Evolutionary conservation across 2,113 vertebrate species (phyloP).

Genomic region (Gymnorhina tibicen): DNA sequence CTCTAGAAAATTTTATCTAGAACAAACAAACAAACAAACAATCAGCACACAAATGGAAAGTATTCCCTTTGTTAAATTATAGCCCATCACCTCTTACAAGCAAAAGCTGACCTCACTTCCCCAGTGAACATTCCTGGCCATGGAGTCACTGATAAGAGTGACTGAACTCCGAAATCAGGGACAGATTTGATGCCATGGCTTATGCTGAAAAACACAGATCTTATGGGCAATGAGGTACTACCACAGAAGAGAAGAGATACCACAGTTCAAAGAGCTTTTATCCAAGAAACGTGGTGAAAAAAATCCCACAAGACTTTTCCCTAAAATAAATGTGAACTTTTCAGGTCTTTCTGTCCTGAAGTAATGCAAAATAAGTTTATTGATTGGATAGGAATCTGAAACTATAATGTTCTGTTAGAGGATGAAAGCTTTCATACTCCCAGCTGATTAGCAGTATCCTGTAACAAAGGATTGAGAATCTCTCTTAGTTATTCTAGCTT

Average conservation of each 20-base stretch:
- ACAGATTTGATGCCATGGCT: background rate
- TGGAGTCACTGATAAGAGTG: background rate
- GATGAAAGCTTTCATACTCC: background rate
- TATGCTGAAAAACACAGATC: background rate
- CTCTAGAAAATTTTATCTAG: background rate
- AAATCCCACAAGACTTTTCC: background rate
- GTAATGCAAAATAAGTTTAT: background rate
- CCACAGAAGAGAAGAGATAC: background rate
- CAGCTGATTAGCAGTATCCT: background rate
- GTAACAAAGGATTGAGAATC: background rate
- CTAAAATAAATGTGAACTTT: background rate
- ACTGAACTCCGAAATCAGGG: background rate
- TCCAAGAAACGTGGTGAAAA: background rate
- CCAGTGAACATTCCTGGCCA: background rate
- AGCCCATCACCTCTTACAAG: background rate
- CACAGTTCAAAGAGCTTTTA: background rate
- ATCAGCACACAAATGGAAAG: background rate
- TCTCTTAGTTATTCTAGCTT: background rate
- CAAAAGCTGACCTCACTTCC: background rate
- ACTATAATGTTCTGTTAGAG: background rate
- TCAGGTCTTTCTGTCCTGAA: background rate
- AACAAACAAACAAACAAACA: conserved; percentile 1
- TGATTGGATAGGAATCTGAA: background rate
- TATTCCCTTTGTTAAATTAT: background rate
- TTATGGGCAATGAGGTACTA: background rate